Conservation (phyloP, 1,140 invertebrate species). For the Bathynomus jamesi region DNA sequence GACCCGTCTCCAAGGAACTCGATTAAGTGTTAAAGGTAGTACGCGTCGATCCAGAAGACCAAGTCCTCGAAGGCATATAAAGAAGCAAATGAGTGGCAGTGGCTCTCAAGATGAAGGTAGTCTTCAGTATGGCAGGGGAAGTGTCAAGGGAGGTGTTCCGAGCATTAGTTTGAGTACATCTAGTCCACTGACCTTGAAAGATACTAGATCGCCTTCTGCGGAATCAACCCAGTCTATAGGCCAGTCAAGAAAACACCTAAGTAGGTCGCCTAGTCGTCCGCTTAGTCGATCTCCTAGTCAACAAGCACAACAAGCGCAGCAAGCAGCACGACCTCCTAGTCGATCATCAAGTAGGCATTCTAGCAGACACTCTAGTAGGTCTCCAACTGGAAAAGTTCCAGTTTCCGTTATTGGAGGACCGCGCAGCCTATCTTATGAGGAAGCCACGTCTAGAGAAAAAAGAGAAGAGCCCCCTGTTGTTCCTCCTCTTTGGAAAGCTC, state of each 20-base stretch:
- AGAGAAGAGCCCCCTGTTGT: neutral
- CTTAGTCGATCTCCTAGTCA: neutral
- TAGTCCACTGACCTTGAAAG: constrained; percentile 8
- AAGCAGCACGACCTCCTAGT: neutral
- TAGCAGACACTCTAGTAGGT: neutral
- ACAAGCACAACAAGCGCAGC: neutral
- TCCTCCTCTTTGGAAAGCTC: constrained; percentile 11
- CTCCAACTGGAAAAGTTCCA: neutral
- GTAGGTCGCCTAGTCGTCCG: constrained; percentile 6
- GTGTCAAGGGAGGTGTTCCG: constrained; percentile 8
- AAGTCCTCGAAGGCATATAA: constrained; percentile 10
- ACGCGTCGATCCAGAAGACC: constrained; percentile 9
- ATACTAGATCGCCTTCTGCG: constrained; percentile 1
- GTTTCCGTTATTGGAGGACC: neutral
- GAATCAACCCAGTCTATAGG: constrained; percentile 6
- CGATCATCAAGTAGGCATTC: neutral
- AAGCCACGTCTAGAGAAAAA: neutral
- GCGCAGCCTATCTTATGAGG: neutral
- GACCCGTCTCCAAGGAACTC: neutral
- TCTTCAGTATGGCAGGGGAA: neutral
- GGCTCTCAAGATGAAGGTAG: neutral
- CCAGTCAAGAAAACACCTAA: constrained; percentile 9
- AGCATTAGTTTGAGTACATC: constrained; percentile 18
- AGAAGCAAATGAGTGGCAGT: neutral
- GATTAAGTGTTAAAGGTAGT: constrained; percentile 19